Base-by-base conservation (phyloP, 2,888 invertebrate genomes). In the Anarsia innoxiella region DNA sequence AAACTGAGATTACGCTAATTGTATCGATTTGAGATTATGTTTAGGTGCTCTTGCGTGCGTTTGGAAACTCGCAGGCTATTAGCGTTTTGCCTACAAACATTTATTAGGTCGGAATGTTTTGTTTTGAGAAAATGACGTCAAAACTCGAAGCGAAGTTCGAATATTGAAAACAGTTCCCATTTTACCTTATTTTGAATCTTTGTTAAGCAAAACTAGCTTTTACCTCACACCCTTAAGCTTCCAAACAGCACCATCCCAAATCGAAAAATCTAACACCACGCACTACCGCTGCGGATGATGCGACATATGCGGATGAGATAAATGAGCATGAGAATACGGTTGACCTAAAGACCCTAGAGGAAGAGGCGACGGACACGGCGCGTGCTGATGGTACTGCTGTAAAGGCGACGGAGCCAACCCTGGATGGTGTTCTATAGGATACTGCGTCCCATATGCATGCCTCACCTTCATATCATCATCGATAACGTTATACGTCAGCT, bases 391-490 rank as follows among this genome's bases (percentile, higher is more conserved):
- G 69, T 91, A 89, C 68, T 91, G 90, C 74, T 92, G 92, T 68
- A 83, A 66, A 53, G 83, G 83, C 65, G 89, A 89, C 52, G 89
- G 88, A 42, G 89, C 89, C 49, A 89, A 79, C 51, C 87, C 87
- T 58, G 88, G 88, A 56, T 88, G 88, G 69, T 88, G 86, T 64
- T 91, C 89, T 70, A 90, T 77, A 59, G 91, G 90, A 83, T 89
- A 89, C 79, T 90, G 89, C 84, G 90, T 90, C 74, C 88, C 88
- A 87, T 94, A 95, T 88, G 94, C 94, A 91, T 95, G 95, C 88
- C 95, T 95, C 94, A 95, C 95, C 95, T 95, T 95, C 89, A 94
- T 93, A 83, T 96, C 93, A 89, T 95, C 95, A 87, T 95, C 95
- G 83, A 92, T 93, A 82, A 95, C 93, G 88, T 94, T 95, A 89